These are phyloP conservation scores for Pteronotus mesoamericanus DNA, from an alignment of 2,797 vertebrate species.

Conservation along the genomic window DNA sequence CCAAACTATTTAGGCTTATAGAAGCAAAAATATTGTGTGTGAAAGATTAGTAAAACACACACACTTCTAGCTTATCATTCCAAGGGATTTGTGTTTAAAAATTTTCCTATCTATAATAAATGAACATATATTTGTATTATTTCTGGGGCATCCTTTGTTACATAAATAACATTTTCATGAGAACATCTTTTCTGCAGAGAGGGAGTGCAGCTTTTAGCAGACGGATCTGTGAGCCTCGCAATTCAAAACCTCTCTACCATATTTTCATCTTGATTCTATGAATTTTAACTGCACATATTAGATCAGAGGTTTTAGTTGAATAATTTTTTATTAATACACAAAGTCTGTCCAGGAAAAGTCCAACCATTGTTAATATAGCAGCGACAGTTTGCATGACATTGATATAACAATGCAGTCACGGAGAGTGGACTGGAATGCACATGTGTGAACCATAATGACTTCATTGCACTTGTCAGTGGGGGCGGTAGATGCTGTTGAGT, in stretches of 20 bases:
- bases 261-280: not conserved
- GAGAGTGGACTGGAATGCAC: not conserved
- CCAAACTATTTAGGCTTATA: not conserved
- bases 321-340: not conserved
- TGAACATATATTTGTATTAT: not conserved
- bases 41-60: not conserved
- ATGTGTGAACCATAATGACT: not conserved
- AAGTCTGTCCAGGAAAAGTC: not conserved
- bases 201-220: not conserved
- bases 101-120: not conserved
- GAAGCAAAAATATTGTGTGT: not conserved
- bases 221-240: rapidly evolving
- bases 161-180: not conserved
- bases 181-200: not conserved
- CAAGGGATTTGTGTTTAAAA: not conserved
- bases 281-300: not conserved
- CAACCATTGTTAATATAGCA: not conserved
- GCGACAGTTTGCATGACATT: not conserved
- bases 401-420: not conserved
- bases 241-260: not conserved
- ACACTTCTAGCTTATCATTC: not conserved
- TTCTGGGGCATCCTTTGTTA: not conserved
- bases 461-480: not conserved
- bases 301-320: not conserved
- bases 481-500: not conserved